Evolutionary conservation across 1,140 invertebrate species (phyloP), one percentile per base, ranked within the genome.

Genomic region (Trissolcus basalis): DNA sequence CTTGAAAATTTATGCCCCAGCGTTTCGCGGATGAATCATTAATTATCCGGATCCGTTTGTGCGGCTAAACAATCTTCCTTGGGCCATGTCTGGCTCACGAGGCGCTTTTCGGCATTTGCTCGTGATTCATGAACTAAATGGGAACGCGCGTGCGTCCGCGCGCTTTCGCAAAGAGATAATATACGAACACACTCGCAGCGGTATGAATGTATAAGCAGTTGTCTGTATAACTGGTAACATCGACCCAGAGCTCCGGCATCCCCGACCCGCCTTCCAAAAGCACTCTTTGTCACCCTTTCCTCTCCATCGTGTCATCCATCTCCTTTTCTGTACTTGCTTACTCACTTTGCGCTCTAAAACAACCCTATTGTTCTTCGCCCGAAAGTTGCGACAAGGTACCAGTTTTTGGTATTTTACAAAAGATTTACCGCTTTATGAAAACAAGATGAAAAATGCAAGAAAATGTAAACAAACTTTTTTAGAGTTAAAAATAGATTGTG

Each of bases 211-310:
- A 61, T 55, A 60, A 76, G 73, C 48, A 63, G 59, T 69, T 69
- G 59, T 63, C 64, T 64, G 64, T 69, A 75, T 64, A 53, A 75
- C 64, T 69, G 43, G 65, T 59, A 69, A 75, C 72, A 75, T 69
- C 72, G 72, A 75, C 72, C 65, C 64, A 64, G 65, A 75, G 48
- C 19, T 0, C 13, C 51, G 14, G 5, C 19, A 19, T 16, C 33
- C 44, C 56, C 8, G 11, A 15, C 39, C 65, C 50, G 19, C 51
- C 3, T 43, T 43, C 50, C 58, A 48, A 41, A 64, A 63, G 47
- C 54, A 54, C 69, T 72, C 70, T 73, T 67, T 73, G 70, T 73
- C 61, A 49, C 61, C 56, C 54, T 10, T 27, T 13, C 2, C 43
- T 33, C 32, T 0, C 11, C 19, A 13, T n/a, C 9, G 19, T 39